Evolutionary conservation across 64 coral and sea anemone genomes (phyloP).

Genomic region (Actinia equina): DNA sequence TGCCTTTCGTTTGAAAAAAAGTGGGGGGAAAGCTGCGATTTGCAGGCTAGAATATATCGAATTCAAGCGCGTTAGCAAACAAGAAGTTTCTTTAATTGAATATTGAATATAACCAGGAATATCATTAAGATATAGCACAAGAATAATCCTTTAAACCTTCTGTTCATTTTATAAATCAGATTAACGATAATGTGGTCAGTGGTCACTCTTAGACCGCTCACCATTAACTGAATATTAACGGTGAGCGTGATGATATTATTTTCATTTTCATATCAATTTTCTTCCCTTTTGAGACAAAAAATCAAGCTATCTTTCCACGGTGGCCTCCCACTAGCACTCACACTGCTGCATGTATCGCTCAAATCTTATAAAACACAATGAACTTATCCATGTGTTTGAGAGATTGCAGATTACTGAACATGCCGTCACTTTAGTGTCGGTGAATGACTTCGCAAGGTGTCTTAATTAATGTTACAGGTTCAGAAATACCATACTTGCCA

Average conservation of each 20-base stretch:
- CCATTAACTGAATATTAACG: neutral
- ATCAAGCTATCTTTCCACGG: neutral
- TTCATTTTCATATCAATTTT: neutral
- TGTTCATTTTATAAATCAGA: neutral
- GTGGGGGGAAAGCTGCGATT: too few species aligned
- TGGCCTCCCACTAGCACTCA: neutral
- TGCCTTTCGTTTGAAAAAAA: too few species aligned
- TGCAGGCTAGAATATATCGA: too few species aligned
- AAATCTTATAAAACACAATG: neutral
- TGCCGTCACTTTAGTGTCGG: neutral
- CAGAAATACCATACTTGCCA: neutral
- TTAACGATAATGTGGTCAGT: neutral
- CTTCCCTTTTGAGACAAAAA: neutral
- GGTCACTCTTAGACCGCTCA: neutral
- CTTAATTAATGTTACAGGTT: neutral
- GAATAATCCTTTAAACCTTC: neutral
- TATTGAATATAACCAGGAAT: neutral
- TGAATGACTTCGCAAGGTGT: neutral
- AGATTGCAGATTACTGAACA: neutral
- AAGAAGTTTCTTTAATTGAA: neutral
- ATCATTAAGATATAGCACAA: neutral
- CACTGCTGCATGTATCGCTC: neutral
- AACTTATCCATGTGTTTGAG: neutral
- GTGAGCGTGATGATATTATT: neutral
- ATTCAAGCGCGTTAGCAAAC: neutral